Evolutionary conservation across 2,113 vertebrate genomes (phyloP).

Genomic region (Myrmecophaga tridactyla): DNA sequence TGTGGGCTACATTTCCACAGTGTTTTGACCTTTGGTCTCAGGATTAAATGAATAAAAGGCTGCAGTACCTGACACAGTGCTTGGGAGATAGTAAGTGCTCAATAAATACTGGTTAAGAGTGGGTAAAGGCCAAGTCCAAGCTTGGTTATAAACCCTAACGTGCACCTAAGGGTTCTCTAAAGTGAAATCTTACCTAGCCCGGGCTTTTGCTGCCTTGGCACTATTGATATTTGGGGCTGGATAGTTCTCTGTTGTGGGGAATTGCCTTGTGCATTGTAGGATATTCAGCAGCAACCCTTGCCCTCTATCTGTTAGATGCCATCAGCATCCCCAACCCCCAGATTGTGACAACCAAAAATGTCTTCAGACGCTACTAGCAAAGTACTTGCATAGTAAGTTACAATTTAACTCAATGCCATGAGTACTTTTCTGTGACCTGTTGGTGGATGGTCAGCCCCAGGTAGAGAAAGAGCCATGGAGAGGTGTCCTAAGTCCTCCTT

Average conservation of each 20-base stretch:
- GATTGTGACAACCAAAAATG: not conserved
- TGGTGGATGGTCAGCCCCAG: not conserved
- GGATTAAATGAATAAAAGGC: not conserved
- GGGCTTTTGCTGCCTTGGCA: not conserved
- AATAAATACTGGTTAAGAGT: not conserved
- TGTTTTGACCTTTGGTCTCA: not conserved
- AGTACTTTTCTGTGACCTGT: not conserved
- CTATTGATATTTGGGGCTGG: not conserved
- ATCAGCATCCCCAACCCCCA: too few relatives aligned
- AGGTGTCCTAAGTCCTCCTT: not conserved
- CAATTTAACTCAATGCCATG: not conserved
- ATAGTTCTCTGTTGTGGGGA: not conserved
- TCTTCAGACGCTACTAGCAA: not conserved
- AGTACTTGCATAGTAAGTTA: not conserved
- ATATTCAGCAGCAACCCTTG: not conserved
- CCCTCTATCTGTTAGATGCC: not conserved
- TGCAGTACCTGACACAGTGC: accelerated
- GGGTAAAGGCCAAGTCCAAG: not conserved
- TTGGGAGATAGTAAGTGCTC: not conserved
- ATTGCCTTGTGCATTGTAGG: not conserved
- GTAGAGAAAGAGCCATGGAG: not conserved
- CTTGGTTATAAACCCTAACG: too few relatives aligned
- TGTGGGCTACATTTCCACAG: not conserved
- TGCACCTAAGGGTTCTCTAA: not conserved
- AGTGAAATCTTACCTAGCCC: not conserved